These are phyloP conservation scores for Dermatemys mawii DNA, from an alignment of 2,113 vertebrate genomes.

Conservation along the genomic window DNA sequence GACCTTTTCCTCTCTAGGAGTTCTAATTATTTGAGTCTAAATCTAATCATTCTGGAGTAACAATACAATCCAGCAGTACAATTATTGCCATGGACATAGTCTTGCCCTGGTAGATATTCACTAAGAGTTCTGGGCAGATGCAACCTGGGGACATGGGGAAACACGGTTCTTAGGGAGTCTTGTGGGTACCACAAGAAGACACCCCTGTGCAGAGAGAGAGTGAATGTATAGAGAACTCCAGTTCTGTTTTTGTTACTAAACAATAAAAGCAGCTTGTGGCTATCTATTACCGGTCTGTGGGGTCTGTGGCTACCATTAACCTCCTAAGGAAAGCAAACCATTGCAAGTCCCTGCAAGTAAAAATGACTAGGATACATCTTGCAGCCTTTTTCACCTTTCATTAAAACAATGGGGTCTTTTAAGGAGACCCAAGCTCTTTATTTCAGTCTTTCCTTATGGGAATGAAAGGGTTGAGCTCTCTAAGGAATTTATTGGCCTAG, in stretches of 20 bases:
- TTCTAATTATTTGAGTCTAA: background rate
- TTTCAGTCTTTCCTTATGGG: conserved; percentile 44
- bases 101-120: background rate
- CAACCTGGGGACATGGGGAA: background rate
- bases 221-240: background rate
- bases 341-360: conserved; percentile 36
- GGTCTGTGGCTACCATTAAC: conserved; percentile 56
- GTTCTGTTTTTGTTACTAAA: background rate
- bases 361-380: conserved; percentile 61
- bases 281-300: conserved; percentile 23
- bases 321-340: conserved; percentile 14
- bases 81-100: background rate
- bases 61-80: background rate
- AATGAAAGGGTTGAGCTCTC: conserved; percentile 62
- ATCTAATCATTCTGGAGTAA: background rate
- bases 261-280: background rate
- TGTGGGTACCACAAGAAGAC: background rate
- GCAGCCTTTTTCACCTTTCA: conserved; percentile 61
- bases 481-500: conserved; percentile 63
- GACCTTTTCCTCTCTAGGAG: background rate
- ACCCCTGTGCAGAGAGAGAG: background rate
- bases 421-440: conserved; percentile 57
- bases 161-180: background rate
- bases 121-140: background rate
- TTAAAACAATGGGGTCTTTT: conserved; percentile 65